phyloP scores from a whole-genome alignment of 2,113 vertebrate genomes.

The Nanorana parkeri region DNA sequence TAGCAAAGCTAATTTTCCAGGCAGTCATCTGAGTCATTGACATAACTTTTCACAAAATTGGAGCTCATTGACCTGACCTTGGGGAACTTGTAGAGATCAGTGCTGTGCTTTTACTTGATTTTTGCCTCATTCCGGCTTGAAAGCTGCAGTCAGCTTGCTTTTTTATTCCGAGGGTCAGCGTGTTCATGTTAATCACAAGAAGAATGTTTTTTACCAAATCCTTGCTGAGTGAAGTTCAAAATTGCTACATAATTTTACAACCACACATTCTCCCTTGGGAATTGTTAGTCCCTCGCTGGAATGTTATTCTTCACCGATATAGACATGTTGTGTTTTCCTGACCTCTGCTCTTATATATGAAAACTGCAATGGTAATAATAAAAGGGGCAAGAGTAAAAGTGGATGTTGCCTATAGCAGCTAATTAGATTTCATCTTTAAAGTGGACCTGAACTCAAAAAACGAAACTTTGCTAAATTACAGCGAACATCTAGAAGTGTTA shows the following conservation, averaged over 20 bases:
- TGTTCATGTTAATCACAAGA: constrained; percentile 24
- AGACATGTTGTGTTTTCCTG: constrained; percentile 26
- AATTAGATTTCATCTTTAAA: too few species aligned
- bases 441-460: too few species aligned
- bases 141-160: background rate
- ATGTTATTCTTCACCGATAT: constrained; percentile 30
- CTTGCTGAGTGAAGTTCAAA: constrained; percentile 9
- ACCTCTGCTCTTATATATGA: background rate
- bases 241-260: constrained; percentile 27
- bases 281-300: constrained; percentile 18
- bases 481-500: too few species aligned
- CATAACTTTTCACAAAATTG: background rate
- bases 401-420: too few species aligned
- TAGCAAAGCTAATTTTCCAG: constrained; percentile 1
- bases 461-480: too few species aligned
- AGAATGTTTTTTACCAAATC: constrained; percentile 15
- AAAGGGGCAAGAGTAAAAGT: too few species aligned
- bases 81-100: constrained; percentile 5
- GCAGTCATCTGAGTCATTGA: constrained; percentile 1
- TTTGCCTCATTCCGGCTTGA: background rate
- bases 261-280: constrained; percentile 17
- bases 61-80: constrained; percentile 41
- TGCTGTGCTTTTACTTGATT: background rate
- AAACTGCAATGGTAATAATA: too few species aligned
- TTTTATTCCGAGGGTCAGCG: constrained; percentile 10